Evolutionary conservation across 2,888 invertebrate species (phyloP).

Genomic region (Iphiclides podalirius): DNA sequence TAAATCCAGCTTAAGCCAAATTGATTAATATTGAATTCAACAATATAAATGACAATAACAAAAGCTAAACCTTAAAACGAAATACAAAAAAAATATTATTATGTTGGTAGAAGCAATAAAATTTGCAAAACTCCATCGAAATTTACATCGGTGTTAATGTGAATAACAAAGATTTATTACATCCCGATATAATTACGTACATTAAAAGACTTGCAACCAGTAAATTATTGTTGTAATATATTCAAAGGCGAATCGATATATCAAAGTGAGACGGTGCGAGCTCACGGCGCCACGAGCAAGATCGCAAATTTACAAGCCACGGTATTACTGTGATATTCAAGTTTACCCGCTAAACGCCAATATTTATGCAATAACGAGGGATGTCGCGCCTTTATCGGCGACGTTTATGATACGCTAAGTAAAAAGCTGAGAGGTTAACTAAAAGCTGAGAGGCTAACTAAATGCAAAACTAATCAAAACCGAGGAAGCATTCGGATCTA

Average conservation of each 20-base stretch:
- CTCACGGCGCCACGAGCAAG: constrained; percentile 3
- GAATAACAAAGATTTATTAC: constrained; percentile 19
- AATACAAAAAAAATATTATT: no score
- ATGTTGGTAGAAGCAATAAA: neutral
- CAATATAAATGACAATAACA: no score
- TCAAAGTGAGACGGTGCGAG: constrained; percentile 19
- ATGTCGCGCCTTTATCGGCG: neutral
- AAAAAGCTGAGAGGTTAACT: no score
- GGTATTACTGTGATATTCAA: constrained; percentile 1
- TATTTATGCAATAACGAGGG: constrained; percentile 5
- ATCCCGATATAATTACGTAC: constrained; percentile 19
- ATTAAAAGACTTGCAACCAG: constrained; percentile 17
- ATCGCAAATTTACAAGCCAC: constrained; percentile 8
- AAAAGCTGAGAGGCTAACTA: no score
- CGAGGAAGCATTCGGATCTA: no score
- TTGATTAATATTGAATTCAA: no score
- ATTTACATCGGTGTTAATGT: constrained; percentile 15
- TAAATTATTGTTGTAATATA: constrained; percentile 24
- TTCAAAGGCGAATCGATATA: constrained; percentile 22
- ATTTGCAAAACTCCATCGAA: neutral
- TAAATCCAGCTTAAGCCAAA: no score
- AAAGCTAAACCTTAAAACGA: no score
- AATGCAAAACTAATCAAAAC: no score
- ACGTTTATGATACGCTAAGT: constrained; percentile 1
- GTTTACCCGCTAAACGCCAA: constrained; percentile 2